Evolutionary conservation across 2,888 invertebrate genomes (phyloP).

Genomic region (Prenolepis imparis): DNA sequence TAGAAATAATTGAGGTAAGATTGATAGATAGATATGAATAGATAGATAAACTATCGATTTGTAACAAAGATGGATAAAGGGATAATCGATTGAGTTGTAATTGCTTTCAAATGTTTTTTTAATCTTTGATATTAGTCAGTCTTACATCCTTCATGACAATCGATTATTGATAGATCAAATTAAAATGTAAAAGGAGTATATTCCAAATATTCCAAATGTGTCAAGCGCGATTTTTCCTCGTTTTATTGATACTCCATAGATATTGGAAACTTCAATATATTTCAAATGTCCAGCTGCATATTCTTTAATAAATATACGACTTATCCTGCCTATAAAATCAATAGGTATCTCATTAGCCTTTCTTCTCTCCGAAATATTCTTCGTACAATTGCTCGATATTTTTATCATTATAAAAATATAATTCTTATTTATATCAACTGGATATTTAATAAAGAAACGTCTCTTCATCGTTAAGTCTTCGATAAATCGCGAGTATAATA

Average conservation of each 20-base stretch:
- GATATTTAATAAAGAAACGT: background rate
- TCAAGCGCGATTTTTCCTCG: background rate
- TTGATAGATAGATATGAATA: background rate
- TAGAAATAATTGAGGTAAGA: conserved; percentile 33
- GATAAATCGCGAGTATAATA: conserved; percentile 26
- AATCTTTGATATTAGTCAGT: background rate
- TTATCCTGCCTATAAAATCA: background rate
- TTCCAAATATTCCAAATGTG: background rate
- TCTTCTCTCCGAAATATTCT: background rate
- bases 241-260: background rate
- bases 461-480: background rate
- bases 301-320: background rate
- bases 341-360: background rate
- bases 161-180: conserved; percentile 4
- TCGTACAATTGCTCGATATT: background rate
- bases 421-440: background rate
- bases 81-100: background rate
- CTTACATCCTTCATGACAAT: background rate
- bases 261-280: background rate
- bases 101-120: background rate
- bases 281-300: background rate
- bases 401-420: background rate
- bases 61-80: background rate
- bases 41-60: conserved; percentile 15
- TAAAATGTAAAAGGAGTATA: background rate